phyloP scores from a whole-genome alignment of 2,888 invertebrate species.

The Catocala fraxini region DNA sequence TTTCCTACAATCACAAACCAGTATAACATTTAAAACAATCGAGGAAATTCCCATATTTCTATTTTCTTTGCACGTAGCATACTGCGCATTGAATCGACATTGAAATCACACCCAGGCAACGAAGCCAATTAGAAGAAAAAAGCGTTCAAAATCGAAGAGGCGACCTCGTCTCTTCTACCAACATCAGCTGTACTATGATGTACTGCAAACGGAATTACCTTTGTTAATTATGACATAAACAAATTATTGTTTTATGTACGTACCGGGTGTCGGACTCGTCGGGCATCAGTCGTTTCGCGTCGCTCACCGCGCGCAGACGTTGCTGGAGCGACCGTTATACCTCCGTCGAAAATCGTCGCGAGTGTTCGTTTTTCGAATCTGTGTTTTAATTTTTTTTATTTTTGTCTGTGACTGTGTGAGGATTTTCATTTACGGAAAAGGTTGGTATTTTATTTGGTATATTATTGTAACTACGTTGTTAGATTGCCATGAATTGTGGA shows the following conservation, averaged over 20 bases:
- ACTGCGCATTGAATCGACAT: slow-evolving; percentile 31
- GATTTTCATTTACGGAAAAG: slow-evolving; percentile 69
- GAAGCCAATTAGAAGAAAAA: slow-evolving; percentile 35
- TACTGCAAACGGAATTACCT: slow-evolving; percentile 36
- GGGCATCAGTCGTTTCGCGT: slow-evolving; percentile 69
- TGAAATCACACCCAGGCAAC: slow-evolving; percentile 24
- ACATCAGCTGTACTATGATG: slow-evolving; percentile 10
- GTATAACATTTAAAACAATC: neutral
- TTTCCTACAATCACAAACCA: neutral
- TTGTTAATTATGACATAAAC: slow-evolving; percentile 52
- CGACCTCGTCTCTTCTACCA: slow-evolving; percentile 36
- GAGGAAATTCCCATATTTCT: neutral
- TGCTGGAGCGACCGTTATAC: slow-evolving; percentile 33
- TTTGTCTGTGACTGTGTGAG: slow-evolving; percentile 72
- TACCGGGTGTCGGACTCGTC: slow-evolving; percentile 21
- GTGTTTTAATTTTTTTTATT: slow-evolving; percentile 64
- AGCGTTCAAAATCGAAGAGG: slow-evolving; percentile 9
- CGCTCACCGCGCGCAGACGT: slow-evolving; percentile 71
- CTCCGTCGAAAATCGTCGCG: slow-evolving; percentile 62
- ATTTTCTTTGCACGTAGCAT: neutral
- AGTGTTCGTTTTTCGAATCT: slow-evolving; percentile 69
- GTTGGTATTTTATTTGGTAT: slow-evolving; percentile 56
- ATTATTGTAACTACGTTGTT: slow-evolving; percentile 17
- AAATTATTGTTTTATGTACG: slow-evolving; percentile 49
- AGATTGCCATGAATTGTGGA: slow-evolving; percentile 23